Base-by-base conservation (phyloP, 1,140 invertebrate species). In the Bombus sibiricus region DNA sequence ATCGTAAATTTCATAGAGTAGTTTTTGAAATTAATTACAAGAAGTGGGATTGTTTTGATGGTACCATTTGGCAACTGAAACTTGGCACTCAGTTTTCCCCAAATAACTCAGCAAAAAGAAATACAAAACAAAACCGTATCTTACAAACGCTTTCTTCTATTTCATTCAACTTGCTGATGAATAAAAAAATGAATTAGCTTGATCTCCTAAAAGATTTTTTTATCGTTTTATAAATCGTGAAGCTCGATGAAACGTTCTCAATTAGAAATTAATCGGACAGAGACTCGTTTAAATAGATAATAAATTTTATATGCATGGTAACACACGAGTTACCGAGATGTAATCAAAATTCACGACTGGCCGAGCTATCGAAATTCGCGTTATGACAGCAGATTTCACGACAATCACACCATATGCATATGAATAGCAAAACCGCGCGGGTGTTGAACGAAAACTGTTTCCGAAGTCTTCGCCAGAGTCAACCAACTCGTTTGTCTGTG, bases 271-370 rank as follows among this genome's bases (percentile, higher is more conserved):
- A 83, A 66, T 83, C 32, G 53, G 9, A 34, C 71, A 39, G 59
- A 37, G 15, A 12, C 41, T 28, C 15, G 71, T 76, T 83, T 41
- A 37, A 76, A 53, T 37, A 37, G 39, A 39, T 76, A 76, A 75
- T 43, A 32, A 28, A 53, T 37, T 22, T 64, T 75, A 39, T 57
- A 68, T 37, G 22, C 81, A 37, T 41, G 13, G 22, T 41, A 37
- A 39, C 34, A 37, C 34, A 13, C 10, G 28, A 47, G 28, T 77
- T 68, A 57, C 28, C 37, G 62, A 66, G 47, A 32, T n/a, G 28
- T 32, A 64, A 77, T 83, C 43, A 83, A 68, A 83, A 83, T 83
- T 83, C 81, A 83, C 43, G 73, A 83, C 34, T 43, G 72, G 75
- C 75, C 12, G 72, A 39, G 41, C 41, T n/a, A 83, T 76, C n/a